Conservation (phyloP, 2,113 vertebrate genomes). For the Cheirogaleus medius region DNA sequence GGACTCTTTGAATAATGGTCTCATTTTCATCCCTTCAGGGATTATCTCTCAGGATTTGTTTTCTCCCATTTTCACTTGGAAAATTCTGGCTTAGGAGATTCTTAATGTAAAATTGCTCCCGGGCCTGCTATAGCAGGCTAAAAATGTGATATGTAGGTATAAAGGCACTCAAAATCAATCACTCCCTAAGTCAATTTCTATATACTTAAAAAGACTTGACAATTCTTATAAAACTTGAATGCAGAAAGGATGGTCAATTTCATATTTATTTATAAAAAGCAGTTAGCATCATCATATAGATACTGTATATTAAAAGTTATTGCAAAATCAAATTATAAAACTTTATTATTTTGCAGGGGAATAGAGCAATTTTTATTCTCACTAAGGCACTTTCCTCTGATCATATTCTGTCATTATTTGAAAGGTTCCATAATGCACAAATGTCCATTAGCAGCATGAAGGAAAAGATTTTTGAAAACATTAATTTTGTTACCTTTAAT, state of each 20-base stretch:
- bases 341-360: background rate
- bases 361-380: background rate
- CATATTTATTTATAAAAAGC: background rate
- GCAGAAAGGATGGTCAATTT: background rate
- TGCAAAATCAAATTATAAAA: background rate
- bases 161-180: background rate
- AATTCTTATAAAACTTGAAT: background rate
- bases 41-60: background rate
- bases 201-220: background rate
- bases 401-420: background rate
- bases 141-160: background rate
- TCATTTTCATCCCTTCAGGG: background rate
- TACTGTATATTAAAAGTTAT: background rate
- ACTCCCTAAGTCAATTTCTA: background rate
- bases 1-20: background rate
- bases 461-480: constrained; percentile 24
- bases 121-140: background rate
- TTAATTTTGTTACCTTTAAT: constrained; percentile 35
- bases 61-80: background rate
- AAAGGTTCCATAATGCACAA: background rate
- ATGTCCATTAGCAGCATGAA: background rate
- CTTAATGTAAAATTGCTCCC: background rate
- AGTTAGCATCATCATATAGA: background rate
- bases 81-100: background rate
- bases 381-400: background rate